phyloP scores from a whole-genome alignment of 2,797 vertebrate species.

The Anolis apletophallus region DNA sequence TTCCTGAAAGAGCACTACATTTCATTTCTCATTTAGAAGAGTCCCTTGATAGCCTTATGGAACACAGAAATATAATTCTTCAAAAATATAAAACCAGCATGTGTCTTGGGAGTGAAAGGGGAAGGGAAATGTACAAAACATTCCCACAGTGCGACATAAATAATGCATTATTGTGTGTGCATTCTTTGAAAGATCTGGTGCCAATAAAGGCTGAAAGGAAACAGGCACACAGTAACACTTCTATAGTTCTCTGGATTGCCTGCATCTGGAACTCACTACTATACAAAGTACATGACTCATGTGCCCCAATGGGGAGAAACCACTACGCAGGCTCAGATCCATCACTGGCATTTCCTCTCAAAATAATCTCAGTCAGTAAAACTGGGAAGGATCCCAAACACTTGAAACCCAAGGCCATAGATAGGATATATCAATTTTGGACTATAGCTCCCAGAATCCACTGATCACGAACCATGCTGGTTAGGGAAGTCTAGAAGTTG shows the following conservation, averaged over 20 bases:
- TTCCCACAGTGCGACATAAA: conserved; percentile 35
- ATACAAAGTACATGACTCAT: conserved; percentile 5
- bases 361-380: neutral
- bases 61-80: conserved; percentile 11
- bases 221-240: conserved; percentile 17
- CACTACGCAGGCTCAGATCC: neutral
- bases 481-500: neutral
- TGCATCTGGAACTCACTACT: conserved; percentile 29
- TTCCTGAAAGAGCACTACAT: conserved; percentile 17
- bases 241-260: conserved; percentile 27
- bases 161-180: conserved; percentile 31
- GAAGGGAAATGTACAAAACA: conserved; percentile 27
- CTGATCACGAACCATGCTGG: neutral
- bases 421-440: neutral
- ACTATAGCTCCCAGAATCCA: neutral
- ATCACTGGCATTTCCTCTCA: neutral
- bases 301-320: neutral
- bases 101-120: neutral
- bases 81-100: conserved; percentile 19
- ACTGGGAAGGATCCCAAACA: neutral
- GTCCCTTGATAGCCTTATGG: conserved; percentile 10
- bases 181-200: conserved; percentile 31
- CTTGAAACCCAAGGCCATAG: neutral
- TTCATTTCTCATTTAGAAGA: conserved; percentile 29
- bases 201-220: conserved; percentile 28